Evolutionary conservation across 2,797 vertebrate genomes (phyloP), one percentile per base, ranked within the genome.

Genomic region (Sternarchorhynchus goeldii): DNA sequence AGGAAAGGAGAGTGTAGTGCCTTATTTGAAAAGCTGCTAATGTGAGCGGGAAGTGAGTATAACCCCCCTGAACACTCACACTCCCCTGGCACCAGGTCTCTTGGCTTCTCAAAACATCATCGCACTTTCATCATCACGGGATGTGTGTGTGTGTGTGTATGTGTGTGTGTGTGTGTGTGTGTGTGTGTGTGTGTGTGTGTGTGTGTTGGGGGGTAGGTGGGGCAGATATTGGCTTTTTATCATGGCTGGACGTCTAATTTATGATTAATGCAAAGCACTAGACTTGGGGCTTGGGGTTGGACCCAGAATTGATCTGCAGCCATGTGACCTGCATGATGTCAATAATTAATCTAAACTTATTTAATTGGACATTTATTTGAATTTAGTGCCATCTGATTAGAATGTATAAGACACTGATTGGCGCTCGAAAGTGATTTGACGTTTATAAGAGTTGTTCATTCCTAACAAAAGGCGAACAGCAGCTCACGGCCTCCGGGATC

Each of bases 301-400:
- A 56, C 0, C 78, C 10, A 16, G 4, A 60, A 80, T 80, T 16
- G 78, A 80, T 75, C 58, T 8, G 21, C n/a, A 76, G 62, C 77
- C 68, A 32, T 73, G 21, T 55, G n/a, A 75, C 66, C 72, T 31
- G 18, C 56, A 53, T 34, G 56, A 73, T 76, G 81, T 82, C 81
- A 75, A 82, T 82, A 82, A 41, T 82, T 75, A 72, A 79, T 76
- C 73, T 75, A 82, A 79, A 82, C 73, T 59, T 67, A 72, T 78
- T 75, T 79, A 79, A 76, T 79, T 79, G 81, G 77, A 76, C 81
- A 76, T 79, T 82, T 71, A 75, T 82, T 82, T 65, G 71, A 75
- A 82, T 78, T 76, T 80, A 80, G 50, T 71, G 73, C 66, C 56
- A 14, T 65, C 73, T 58, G 59, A 71, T 75, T 34, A 71, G 34